Evolutionary conservation across 2,113 vertebrate species (phyloP).

Genomic region (Zeus faber): DNA sequence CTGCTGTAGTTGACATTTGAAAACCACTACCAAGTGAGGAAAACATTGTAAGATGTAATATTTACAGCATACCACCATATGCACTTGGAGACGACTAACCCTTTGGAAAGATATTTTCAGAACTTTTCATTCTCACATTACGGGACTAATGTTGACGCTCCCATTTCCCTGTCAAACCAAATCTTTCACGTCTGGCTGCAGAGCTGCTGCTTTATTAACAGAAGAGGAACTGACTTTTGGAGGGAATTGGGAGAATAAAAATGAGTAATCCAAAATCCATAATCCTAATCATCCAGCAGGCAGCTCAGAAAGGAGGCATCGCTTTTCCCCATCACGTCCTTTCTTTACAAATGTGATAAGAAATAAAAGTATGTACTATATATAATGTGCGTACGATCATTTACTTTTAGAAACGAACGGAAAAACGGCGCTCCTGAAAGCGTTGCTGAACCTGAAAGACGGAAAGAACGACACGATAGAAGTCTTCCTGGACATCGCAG

Average conservation of each 20-base stretch:
- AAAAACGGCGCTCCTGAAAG: conserved; percentile 86
- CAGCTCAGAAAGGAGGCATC: not conserved
- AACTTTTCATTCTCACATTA: too few relatives aligned
- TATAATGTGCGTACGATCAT: not conserved
- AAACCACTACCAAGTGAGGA: too few relatives aligned
- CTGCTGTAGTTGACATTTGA: too few relatives aligned
- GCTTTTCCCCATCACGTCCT: not conserved
- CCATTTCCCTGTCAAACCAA: too few relatives aligned
- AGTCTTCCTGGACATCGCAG: conserved; percentile 79
- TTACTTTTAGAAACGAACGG: conserved; percentile 78
- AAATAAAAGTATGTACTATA: not conserved
- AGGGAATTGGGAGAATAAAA: not conserved
- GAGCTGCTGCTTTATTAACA: not conserved
- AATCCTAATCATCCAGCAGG: not conserved
- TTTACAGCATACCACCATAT: too few relatives aligned
- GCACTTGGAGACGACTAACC: too few relatives aligned
- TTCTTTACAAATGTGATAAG: not conserved
- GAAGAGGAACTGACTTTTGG: not conserved
- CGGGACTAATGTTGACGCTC: too few relatives aligned
- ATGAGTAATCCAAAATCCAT: not conserved
- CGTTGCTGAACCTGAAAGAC: conserved; percentile 81
- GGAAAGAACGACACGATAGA: conserved; percentile 82
- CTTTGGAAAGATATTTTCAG: too few relatives aligned
- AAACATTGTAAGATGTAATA: too few relatives aligned
- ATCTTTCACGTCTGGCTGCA: too few relatives aligned